Percentiles rank a stretch among this genome's conserved stretches.
Evolutionary conservation across 2,797 vertebrate species (phyloP).

Genomic region (Pampus argenteus): DNA sequence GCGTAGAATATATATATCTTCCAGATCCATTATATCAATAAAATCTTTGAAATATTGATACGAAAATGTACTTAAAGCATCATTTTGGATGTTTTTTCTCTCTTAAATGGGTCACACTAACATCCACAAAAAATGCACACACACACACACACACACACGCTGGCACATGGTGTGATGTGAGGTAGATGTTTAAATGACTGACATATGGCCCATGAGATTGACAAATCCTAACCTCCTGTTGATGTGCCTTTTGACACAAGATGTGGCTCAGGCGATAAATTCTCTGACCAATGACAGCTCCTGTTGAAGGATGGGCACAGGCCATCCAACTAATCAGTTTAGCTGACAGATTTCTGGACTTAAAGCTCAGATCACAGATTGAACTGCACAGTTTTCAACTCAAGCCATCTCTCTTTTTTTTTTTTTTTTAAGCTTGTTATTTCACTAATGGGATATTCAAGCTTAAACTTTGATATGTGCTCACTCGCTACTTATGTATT

Average conservation of each 20-base stretch:
- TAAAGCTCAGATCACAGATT: constrained; percentile 61
- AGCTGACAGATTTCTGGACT: constrained; percentile 73
- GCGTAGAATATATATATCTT: constrained; percentile 9
- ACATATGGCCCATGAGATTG: constrained; percentile 57
- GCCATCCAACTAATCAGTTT: constrained; percentile 73
- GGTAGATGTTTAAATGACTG: constrained; percentile 64
- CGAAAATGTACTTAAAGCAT: neutral
- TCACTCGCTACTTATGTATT: neutral
- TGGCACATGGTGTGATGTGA: constrained; percentile 27
- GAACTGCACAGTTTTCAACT: constrained; percentile 40
- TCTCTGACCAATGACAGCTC: constrained; percentile 64
- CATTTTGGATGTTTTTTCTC: neutral
- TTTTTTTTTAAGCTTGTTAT: constrained; percentile 26
- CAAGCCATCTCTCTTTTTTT: constrained; percentile 24
- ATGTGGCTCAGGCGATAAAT: constrained; percentile 70
- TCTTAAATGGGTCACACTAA: neutral
- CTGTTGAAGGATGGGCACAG: constrained; percentile 66
- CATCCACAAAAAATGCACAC: neutral
- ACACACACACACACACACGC: neutral
- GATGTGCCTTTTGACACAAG: constrained; percentile 70
- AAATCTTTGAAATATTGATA: constrained; percentile 16
- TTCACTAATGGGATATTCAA: constrained; percentile 29
- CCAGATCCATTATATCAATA: constrained; percentile 1
- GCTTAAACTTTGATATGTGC: constrained; percentile 8
- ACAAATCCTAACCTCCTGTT: constrained; percentile 61